Conservation (phyloP, 2,888 invertebrate species). For the Epinotia ramella region DNA sequence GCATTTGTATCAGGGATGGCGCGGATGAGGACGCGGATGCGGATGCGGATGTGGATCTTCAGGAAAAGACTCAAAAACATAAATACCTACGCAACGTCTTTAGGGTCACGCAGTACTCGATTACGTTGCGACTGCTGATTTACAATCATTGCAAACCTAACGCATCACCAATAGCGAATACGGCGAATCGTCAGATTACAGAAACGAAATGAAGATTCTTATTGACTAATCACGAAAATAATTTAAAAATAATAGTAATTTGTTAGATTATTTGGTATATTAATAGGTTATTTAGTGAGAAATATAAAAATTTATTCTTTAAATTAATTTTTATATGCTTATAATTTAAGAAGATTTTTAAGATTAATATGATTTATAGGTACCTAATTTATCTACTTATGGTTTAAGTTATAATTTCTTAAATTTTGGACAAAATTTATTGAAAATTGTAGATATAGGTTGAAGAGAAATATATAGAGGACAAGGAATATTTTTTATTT, state of each 20-base stretch:
- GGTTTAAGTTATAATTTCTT: conserved; percentile 77
- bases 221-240: too few species aligned
- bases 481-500: conserved; percentile 68
- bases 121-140: too few species aligned
- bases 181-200: too few species aligned
- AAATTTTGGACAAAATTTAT: conserved; percentile 68
- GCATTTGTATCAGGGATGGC: too few species aligned
- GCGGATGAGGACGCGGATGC: too few species aligned
- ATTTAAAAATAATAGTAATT: conserved; percentile 83
- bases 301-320: conserved; percentile 72
- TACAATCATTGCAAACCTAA: too few species aligned
- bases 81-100: too few species aligned
- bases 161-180: too few species aligned
- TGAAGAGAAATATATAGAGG: conserved; percentile 79
- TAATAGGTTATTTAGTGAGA: conserved; percentile 75
- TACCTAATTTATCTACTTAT: conserved; percentile 78
- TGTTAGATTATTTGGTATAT: conserved; percentile 73
- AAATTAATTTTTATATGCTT: conserved; percentile 71
- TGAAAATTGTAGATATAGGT: conserved; percentile 78
- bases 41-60: too few species aligned
- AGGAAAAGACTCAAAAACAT: too few species aligned
- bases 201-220: too few species aligned
- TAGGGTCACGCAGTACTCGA: too few species aligned
- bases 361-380: conserved; percentile 83
- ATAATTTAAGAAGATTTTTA: conserved; percentile 67